Conservation (phyloP, 2,797 vertebrate species). For the Antrozous pallidus region DNA sequence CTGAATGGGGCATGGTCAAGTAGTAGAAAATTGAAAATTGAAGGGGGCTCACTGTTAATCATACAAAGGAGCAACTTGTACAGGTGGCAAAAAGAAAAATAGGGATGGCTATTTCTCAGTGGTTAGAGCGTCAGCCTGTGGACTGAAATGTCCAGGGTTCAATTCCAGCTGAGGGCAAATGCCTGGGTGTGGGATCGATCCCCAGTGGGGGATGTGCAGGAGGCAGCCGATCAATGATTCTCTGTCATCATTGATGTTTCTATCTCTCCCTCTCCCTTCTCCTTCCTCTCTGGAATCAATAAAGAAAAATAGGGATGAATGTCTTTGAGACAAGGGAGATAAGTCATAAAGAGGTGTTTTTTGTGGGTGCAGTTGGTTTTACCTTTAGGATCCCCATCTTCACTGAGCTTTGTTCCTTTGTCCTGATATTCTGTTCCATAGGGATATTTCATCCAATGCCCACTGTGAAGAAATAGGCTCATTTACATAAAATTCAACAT, state of each 20-base stretch:
- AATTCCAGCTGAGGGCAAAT: no score
- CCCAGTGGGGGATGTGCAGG: no score
- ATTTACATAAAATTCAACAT: constrained; percentile 46
- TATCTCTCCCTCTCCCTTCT: no score
- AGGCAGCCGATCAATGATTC: no score
- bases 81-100: not conserved
- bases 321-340: not conserved
- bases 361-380: not conserved
- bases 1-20: not conserved
- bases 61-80: not conserved
- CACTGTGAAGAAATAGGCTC: constrained; percentile 27
- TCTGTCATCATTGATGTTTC: no score
- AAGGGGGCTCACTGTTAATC: not conserved
- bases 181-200: no score
- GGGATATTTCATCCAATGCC: not conserved
- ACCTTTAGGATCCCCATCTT: not conserved
- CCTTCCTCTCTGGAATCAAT: no score
- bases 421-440: not conserved
- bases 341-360: not conserved
- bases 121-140: no score
- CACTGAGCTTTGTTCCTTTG: not conserved
- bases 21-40: not conserved
- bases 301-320: not conserved
- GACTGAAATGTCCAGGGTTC: no score
- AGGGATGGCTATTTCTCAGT: no score